Evolutionary conservation across 2,797 vertebrate species (phyloP).

Genomic region (Gambusia yucatana): DNA sequence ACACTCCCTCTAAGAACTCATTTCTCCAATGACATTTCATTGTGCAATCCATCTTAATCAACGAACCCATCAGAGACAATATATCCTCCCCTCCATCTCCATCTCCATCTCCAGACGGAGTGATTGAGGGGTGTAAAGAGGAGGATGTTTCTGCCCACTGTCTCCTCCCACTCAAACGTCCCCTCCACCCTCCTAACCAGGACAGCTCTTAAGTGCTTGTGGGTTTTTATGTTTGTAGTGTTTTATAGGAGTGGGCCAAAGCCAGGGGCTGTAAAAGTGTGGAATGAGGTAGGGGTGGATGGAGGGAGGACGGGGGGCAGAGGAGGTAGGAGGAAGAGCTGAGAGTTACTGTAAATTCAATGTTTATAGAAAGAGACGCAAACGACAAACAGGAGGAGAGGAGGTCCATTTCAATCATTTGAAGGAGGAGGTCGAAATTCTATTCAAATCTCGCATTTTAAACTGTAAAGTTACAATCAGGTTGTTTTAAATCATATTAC

Average conservation of each 20-base stretch:
- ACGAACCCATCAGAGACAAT: constrained; percentile 82
- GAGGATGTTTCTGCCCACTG: constrained; percentile 79
- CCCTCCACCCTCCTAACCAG: constrained; percentile 55
- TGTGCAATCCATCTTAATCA: constrained; percentile 85
- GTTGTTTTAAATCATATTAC: neutral
- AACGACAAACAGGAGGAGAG: constrained; percentile 56
- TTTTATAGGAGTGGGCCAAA: constrained; percentile 84
- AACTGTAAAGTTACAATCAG: neutral
- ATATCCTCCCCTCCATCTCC: constrained; percentile 81
- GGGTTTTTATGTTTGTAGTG: constrained; percentile 88
- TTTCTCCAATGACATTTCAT: constrained; percentile 78
- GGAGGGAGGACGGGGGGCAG: constrained; percentile 8
- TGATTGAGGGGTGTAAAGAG: constrained; percentile 86
- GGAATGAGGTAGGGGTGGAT: constrained; percentile 38
- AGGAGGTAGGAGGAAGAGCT: constrained; percentile 64
- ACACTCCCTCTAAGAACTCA: constrained; percentile 59
- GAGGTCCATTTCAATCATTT: neutral
- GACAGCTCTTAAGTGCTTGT: constrained; percentile 88
- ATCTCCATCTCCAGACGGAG: constrained; percentile 73
- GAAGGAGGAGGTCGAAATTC: neutral
- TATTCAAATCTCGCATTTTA: neutral
- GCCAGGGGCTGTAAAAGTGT: constrained; percentile 85
- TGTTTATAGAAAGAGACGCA: constrained; percentile 83
- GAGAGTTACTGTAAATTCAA: constrained; percentile 84
- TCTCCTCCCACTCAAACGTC: constrained; percentile 49